Percentiles rank a stretch among this genome's conserved stretches.
Conservation (phyloP, 2,797 vertebrate species). For the Gila robusta region DNA sequence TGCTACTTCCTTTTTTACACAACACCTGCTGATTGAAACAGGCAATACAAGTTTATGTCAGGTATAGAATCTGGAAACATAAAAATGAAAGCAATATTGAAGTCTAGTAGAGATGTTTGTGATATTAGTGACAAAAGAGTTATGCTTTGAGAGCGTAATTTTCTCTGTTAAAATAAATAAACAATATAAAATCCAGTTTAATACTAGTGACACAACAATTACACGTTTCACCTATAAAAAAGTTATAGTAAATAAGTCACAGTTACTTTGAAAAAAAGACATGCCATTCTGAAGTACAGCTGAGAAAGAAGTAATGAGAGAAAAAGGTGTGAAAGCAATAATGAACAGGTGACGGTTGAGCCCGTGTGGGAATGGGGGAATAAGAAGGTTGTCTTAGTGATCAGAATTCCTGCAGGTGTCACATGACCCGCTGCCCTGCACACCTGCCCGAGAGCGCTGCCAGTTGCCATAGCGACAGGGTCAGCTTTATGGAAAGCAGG, state of each 20-base stretch:
- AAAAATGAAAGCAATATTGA: background rate
- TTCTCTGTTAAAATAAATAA: background rate
- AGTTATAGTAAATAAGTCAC: background rate
- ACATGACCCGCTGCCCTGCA: constrained; percentile 83
- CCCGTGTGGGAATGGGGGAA: constrained; percentile 70
- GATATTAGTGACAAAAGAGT: background rate
- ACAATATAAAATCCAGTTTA: background rate
- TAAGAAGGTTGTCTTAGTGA: constrained; percentile 76
- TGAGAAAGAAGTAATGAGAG: constrained; percentile 27
- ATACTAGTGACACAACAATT: background rate
- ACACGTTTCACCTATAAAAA: background rate
- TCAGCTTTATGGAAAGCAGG: constrained; percentile 78
- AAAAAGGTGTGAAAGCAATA: constrained; percentile 32
- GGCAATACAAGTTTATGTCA: background rate
- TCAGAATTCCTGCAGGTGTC: constrained; percentile 77
- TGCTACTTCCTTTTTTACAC: constrained; percentile 31
- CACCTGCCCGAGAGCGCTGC: constrained; percentile 82
- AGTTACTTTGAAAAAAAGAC: background rate
- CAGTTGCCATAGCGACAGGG: constrained; percentile 85
- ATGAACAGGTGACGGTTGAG: constrained; percentile 54
- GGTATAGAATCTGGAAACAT: background rate
- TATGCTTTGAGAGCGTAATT: background rate
- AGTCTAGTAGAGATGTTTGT: background rate
- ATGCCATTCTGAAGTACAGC: constrained; percentile 11
- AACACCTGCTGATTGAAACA: constrained; percentile 13